These are phyloP conservation scores for Pavo muticus DNA, from an alignment of 2,113 vertebrate genomes.

Conservation along the genomic window DNA sequence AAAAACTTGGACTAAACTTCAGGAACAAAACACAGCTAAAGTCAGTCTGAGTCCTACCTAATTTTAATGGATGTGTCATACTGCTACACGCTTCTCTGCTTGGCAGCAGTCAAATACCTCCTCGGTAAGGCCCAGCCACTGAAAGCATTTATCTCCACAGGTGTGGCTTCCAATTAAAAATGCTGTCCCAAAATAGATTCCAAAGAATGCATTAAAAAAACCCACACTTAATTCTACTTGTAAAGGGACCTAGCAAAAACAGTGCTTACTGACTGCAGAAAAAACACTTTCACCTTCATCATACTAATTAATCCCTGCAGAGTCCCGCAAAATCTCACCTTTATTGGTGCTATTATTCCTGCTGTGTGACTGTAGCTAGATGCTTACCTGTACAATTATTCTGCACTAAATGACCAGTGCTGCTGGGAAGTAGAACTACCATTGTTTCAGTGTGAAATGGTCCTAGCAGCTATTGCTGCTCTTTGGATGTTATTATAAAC, in stretches of 20 bases:
- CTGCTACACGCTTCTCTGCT: neutral
- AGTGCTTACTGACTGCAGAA: neutral
- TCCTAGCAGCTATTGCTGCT: neutral
- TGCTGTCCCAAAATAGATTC: neutral
- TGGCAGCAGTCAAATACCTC: neutral
- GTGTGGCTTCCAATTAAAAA: neutral
- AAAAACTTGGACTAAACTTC: neutral
- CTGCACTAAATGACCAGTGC: neutral
- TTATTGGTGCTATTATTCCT: accelerated
- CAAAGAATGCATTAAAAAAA: neutral
- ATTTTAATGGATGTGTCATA: neutral
- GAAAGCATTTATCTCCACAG: neutral
- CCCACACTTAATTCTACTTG: neutral
- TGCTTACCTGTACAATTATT: neutral
- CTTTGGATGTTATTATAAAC: neutral
- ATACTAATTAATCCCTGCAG: neutral
- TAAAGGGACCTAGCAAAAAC: neutral
- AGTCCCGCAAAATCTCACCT: neutral
- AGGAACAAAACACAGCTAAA: neutral
- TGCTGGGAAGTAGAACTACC: neutral
- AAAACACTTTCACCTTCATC: neutral
- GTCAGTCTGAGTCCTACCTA: neutral
- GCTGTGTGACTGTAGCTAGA: neutral
- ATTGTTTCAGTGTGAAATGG: neutral
- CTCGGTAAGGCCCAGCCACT: neutral